Conservation (phyloP, 2,888 invertebrate species). For the Eurois occulta region DNA sequence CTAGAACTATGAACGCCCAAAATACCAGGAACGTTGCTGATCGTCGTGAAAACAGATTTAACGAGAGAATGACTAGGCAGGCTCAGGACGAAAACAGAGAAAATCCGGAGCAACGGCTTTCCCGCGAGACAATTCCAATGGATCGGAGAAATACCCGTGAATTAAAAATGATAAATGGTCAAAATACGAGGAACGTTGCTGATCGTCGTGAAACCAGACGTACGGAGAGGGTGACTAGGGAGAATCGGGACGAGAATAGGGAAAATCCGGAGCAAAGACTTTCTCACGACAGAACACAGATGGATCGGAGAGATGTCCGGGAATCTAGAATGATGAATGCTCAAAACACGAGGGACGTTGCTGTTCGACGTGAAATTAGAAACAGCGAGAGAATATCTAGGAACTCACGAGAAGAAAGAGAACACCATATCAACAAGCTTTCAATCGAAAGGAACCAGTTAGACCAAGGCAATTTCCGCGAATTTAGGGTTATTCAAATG, state of each 20-base stretch:
- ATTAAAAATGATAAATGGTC: neutral
- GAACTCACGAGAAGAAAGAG: neutral
- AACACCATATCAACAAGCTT: neutral
- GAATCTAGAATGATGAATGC: constrained; percentile 9
- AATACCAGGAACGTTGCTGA: neutral
- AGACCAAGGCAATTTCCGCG: constrained; percentile 8
- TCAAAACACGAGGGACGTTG: neutral
- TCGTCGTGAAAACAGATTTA: constrained; percentile 7
- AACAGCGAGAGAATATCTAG: constrained; percentile 2
- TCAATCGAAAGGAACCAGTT: neutral
- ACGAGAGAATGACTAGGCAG: constrained; percentile 1
- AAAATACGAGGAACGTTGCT: neutral
- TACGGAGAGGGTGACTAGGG: constrained; percentile 17
- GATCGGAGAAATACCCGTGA: constrained; percentile 35
- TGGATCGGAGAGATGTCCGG: constrained; percentile 24
- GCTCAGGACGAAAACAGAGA: constrained; percentile 15
- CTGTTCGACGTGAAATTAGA: constrained; percentile 15
- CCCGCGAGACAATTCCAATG: constrained; percentile 12
- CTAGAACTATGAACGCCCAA: constrained; percentile 4
- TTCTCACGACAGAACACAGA: constrained; percentile 22
- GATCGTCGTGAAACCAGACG: constrained; percentile 16
- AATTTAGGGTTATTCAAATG: constrained; percentile 2
- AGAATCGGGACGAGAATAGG: neutral
- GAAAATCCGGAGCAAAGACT: constrained; percentile 4
- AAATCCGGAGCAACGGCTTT: constrained; percentile 18